Evolutionary conservation across 2,113 vertebrate genomes (phyloP), one percentile per base, ranked within the genome.

Genomic region (Zosterops pallidus): DNA sequence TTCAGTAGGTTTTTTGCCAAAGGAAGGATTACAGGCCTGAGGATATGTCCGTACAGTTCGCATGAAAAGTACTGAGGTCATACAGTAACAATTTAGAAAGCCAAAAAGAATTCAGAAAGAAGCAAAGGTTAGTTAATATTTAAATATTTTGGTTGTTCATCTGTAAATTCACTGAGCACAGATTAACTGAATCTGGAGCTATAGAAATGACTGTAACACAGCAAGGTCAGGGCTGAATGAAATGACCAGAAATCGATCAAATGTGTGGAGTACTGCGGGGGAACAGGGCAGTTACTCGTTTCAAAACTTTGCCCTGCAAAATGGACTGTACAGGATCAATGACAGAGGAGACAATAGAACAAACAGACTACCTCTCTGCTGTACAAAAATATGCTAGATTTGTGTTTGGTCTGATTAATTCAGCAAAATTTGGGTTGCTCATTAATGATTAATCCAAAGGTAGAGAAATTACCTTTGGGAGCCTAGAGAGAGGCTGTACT

Each of bases 181-280:
- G 90, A 78, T 85, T 80, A 93, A 90, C 56, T 86, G 49, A 79
- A 90, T 89, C 81, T 89, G 80, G 46, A 90, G 42, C 85, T 86
- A 26, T 39, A 93, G 93, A 79, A 92, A 68, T 83, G 39, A 81
- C 72, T 81, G 69, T 71, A 89, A 75, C 50, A 52, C 76, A 89
- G 85, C 93, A 96, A 96, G 90, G 96, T 96, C 95, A 95, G 95
- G 82, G 68, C 94, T 83, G 85, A 90, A 78, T 57, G 56, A 74
- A 95, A 94, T 68, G 90, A 93, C 93, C 56, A 74, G 71, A 92
- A 81, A 96, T 96, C 47, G 14, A 92, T 92, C 52, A 83, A 25
- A 95, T 93, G 56, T 68, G 75, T 3, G 52, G 90, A 90, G 82
- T 94, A 44, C 93, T 86, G 4, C 39, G 76, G 83, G 83, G 85